Evolutionary conservation across 2,797 vertebrate species (phyloP).

Genomic region (Parambassis ranga): DNA sequence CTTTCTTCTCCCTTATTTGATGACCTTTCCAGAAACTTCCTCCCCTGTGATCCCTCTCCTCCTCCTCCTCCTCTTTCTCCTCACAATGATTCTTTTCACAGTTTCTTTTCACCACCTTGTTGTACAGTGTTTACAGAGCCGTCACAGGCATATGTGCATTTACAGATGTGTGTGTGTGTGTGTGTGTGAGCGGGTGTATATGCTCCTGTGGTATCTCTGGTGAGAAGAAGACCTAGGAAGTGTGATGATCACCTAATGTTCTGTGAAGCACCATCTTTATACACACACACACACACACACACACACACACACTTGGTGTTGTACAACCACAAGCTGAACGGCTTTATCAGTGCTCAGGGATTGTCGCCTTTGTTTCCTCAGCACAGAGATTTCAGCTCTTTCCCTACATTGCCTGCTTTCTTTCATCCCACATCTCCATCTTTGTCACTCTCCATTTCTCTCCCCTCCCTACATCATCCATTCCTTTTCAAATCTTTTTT

Average conservation of each 20-base stretch:
- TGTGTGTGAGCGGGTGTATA: neutral
- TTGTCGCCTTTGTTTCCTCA: slow-evolving; percentile 57
- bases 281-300: slow-evolving; percentile 12
- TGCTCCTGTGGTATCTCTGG: slow-evolving; percentile 44
- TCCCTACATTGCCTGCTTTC: slow-evolving; percentile 35
- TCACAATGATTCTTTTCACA: slow-evolving; percentile 23
- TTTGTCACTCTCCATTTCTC: slow-evolving; percentile 53
- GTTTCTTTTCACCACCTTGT: slow-evolving; percentile 34
- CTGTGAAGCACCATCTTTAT: slow-evolving; percentile 32
- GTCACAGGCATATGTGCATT: slow-evolving; percentile 23
- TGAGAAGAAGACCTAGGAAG: slow-evolving; percentile 55
- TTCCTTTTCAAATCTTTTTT: slow-evolving; percentile 27
- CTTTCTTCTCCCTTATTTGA: slow-evolving; percentile 33
- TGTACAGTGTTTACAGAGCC: slow-evolving; percentile 54
- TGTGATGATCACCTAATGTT: slow-evolving; percentile 51
- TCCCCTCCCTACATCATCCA: slow-evolving; percentile 24
- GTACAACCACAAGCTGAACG: slow-evolving; percentile 44
- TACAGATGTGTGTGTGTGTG: slow-evolving; percentile 2
- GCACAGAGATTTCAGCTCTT: slow-evolving; percentile 49
- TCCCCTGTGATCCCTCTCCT: slow-evolving; percentile 23
- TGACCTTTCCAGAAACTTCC: slow-evolving; percentile 63
- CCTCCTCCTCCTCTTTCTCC: slow-evolving; percentile 8
- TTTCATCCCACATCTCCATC: slow-evolving; percentile 52
- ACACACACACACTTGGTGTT: slow-evolving; percentile 28
- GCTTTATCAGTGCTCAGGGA: slow-evolving; percentile 54